Conservation (phyloP, 2,888 invertebrate genomes). For the Noctua janthina region DNA sequence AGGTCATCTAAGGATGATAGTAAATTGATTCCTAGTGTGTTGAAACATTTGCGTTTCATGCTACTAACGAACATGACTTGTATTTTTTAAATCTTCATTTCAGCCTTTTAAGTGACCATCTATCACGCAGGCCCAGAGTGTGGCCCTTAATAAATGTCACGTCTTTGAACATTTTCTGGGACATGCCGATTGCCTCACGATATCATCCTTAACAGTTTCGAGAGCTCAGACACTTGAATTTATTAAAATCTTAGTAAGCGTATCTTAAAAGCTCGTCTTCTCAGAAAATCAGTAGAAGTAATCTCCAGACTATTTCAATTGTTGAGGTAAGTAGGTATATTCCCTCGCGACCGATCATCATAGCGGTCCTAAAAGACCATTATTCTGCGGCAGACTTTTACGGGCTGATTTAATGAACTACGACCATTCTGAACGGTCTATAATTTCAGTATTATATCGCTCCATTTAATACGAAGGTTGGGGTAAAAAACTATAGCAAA, state of each 20-base stretch:
- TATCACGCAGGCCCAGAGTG: background rate
- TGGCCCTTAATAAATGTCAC: background rate
- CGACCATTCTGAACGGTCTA: conserved; percentile 32
- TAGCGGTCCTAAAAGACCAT: conserved; percentile 27
- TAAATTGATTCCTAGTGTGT: too few relatives aligned
- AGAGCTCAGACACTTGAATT: background rate
- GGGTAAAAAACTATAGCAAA: conserved; percentile 41
- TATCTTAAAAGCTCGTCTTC: background rate
- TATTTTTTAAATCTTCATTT: background rate
- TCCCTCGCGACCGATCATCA: conserved; percentile 33
- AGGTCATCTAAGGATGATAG: background rate
- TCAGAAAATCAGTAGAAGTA: conserved; percentile 9
- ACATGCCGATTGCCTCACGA: background rate
- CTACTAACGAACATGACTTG: background rate
- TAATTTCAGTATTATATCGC: conserved; percentile 41
- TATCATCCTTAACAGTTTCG: background rate
- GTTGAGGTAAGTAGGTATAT: conserved; percentile 32
- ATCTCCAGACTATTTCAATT: conserved; percentile 21
- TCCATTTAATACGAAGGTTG: conserved; percentile 41
- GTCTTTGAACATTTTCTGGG: background rate
- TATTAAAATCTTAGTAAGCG: background rate
- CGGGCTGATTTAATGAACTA: conserved; percentile 51
- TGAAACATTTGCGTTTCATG: too few relatives aligned
- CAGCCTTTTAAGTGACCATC: background rate
- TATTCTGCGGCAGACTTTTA: conserved; percentile 49